Evolutionary conservation across 1,140 invertebrate genomes (phyloP), one percentile per base, ranked within the genome.

Genomic region (Mercenaria mercenaria): DNA sequence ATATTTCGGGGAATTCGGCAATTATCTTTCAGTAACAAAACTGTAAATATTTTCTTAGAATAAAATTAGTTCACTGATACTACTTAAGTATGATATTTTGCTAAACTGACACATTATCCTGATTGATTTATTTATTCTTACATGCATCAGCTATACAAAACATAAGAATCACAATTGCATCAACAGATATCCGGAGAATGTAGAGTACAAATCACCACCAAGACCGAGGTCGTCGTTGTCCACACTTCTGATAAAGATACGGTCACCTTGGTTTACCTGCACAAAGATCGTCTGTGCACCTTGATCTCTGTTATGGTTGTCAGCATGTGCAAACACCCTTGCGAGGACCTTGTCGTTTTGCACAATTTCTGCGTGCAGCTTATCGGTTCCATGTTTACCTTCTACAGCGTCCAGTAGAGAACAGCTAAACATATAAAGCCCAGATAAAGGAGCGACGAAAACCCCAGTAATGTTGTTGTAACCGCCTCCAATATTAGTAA

Each of bases 401-500:
- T 15, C 26, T 10, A 8, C 13, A 20, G 8, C 15, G 39, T 76
- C 72, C 15, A 76, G n/a, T 26, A 76, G n/a, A 8, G 72, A 76
- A n/a, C 72, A 76, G 15, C 37, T 26, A 37, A 76, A 41, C 39
- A 76, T 43, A 29, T 76, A 76, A 8, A 76, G 1, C 23, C 72
- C 72, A 11, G 72, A 2, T 4, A 8, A 15, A 29, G 72, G 72
- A 15, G 43, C 72, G 15, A n/a, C 26, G 32, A 41, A 76, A n/a
- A 76, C 32, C 3, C 72, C 72, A n/a, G 72, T 76, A 26, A 18
- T n/a, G 72, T 76, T 76, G 43, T 76, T n/a, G 26, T 43, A 76
- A 4, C 72, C 72, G 11, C 39, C 39, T 13, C 72, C 72, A 1
- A 76, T 2, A 50, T 76, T 29, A 11, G 72, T 76, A 8, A 76